Evolutionary conservation across 2,113 vertebrate genomes (phyloP).

Genomic region (Hippocampus guttulatus): DNA sequence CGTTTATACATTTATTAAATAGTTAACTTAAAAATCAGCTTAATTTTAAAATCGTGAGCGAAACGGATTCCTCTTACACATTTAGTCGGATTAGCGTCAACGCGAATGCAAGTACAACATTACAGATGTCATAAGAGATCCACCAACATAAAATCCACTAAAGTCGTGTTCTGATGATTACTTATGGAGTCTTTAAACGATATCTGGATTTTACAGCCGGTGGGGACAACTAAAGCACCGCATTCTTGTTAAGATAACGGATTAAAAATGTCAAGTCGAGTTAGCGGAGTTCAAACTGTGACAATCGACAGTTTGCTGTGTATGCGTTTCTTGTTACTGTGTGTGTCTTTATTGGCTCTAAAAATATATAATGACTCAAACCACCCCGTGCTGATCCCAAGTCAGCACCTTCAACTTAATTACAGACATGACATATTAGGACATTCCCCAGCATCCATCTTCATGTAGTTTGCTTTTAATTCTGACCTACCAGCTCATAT

Average conservation of each 20-base stretch:
- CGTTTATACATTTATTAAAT: too few species aligned
- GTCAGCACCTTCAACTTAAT: constrained; percentile 38
- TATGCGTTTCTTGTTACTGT: background rate
- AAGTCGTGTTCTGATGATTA: too few species aligned
- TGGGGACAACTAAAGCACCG: background rate
- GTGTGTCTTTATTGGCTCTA: constrained; percentile 59
- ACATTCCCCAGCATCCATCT: constrained; percentile 3
- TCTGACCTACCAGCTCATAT: constrained; percentile 28
- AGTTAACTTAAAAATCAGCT: too few species aligned
- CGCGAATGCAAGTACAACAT: too few species aligned
- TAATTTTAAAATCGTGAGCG: too few species aligned
- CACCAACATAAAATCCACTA: too few species aligned
- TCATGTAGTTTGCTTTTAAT: background rate
- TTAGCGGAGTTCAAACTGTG: constrained; percentile 46
- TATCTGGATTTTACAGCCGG: too few species aligned
- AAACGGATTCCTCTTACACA: too few species aligned
- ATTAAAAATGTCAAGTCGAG: constrained; percentile 46
- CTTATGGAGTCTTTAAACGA: too few species aligned
- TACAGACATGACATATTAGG: constrained; percentile 1
- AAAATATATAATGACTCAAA: constrained; percentile 65
- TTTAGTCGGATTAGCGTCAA: too few species aligned
- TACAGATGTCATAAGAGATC: too few species aligned
- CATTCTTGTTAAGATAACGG: constrained; percentile 10
- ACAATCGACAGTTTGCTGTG: constrained; percentile 26
- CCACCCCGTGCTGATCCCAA: constrained; percentile 31